Evolutionary conservation across 64 coral and sea anemone genomes (phyloP).

Genomic region (Stichodactyla mertensii): DNA sequence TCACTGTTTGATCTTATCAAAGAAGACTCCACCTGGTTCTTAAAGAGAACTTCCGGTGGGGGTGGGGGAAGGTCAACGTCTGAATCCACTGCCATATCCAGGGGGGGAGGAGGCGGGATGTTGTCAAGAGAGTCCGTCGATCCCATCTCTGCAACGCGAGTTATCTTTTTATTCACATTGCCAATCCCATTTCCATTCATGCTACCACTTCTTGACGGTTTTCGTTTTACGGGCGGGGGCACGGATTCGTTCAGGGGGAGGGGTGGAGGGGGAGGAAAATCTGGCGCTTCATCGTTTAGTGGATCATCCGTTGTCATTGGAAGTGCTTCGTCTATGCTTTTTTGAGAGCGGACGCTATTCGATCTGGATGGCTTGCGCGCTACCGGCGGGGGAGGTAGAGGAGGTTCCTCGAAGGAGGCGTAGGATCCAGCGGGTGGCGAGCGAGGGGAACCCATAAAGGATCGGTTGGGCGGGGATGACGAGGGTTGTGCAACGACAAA

Average conservation of each 20-base stretch:
- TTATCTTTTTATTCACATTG: conserved; percentile 35
- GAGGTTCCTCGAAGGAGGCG: not conserved
- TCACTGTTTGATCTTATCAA: conserved; percentile 40
- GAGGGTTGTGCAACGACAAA: not conserved
- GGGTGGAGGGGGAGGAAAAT: conserved; percentile 34
- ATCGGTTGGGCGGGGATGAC: not conserved
- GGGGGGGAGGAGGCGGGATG: conserved; percentile 52
- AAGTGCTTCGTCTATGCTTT: conserved; percentile 6
- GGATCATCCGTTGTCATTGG: not conserved
- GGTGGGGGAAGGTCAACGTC: conserved; percentile 80
- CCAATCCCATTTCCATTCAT: conserved; percentile 1
- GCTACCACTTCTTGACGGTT: conserved; percentile 8
- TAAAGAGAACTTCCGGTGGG: conserved; percentile 67
- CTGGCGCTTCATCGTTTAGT: not conserved
- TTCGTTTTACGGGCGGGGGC: conserved; percentile 32
- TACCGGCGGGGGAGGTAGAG: conserved; percentile 22
- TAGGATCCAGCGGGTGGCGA: not conserved
- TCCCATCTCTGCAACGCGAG: conserved; percentile 27
- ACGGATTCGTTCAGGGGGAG: conserved; percentile 6
- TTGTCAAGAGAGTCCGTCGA: conserved; percentile 21
- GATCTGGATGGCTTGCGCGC: conserved; percentile 28
- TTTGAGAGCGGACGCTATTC: not conserved
- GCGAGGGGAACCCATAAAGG: not conserved
- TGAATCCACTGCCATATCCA: conserved; percentile 20
- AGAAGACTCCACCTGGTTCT: conserved; percentile 34